phyloP scores from a whole-genome alignment of 1,140 invertebrate genomes.

The Laodelphax striatellus region DNA sequence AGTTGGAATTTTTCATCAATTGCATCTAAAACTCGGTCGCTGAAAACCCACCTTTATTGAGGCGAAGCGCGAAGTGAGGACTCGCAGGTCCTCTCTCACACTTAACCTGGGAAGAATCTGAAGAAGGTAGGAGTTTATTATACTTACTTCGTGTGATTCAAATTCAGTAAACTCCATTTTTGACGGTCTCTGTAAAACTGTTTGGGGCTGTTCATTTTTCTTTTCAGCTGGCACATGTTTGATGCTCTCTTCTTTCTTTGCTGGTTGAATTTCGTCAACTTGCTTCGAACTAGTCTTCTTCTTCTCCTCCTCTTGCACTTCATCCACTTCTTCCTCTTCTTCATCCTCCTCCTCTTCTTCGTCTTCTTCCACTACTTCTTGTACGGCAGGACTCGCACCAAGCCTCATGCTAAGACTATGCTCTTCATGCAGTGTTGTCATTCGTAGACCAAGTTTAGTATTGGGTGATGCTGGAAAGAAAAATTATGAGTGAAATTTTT shows the following conservation, averaged over 20 bases:
- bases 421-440: constrained; percentile 87
- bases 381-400: not conserved
- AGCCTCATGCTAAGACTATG: constrained; percentile 6
- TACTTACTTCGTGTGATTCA: constrained; percentile 33
- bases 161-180: constrained; percentile 42
- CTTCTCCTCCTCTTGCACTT: constrained; percentile 18
- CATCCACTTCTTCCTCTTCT: constrained; percentile 16
- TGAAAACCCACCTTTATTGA: too few relatives aligned
- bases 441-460: constrained; percentile 69
- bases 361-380: constrained; percentile 17
- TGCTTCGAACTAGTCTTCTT: constrained; percentile 12
- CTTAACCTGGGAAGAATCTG: too few relatives aligned
- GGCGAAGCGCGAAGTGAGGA: too few relatives aligned
- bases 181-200: not conserved
- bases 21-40: too few relatives aligned
- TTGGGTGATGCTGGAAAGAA: constrained; percentile 58
- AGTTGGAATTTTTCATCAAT: too few relatives aligned
- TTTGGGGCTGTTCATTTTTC: not conserved
- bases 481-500: not conserved
- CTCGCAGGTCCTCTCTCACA: too few relatives aligned
- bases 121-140: too few relatives aligned
- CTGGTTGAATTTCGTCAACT: not conserved
- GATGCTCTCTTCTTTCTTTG: not conserved
- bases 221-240: not conserved
- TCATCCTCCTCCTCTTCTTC: constrained; percentile 18